Evolutionary conservation across 2,888 invertebrate species (phyloP).

Genomic region (Ligdia adustata): DNA sequence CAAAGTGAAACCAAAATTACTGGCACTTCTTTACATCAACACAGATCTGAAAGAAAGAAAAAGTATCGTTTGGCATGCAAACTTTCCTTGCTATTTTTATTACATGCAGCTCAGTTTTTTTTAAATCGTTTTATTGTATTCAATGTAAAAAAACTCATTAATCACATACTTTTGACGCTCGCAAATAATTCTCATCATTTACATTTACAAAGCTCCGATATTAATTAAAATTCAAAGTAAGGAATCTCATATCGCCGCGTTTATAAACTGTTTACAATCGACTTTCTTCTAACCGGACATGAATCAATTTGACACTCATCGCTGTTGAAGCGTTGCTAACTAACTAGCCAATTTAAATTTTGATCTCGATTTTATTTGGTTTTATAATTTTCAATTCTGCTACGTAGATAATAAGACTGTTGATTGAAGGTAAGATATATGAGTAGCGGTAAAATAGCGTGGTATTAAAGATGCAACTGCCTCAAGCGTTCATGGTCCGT

Average conservation of each 20-base stretch:
- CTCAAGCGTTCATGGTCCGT: constrained; percentile 17
- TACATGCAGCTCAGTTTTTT: no score
- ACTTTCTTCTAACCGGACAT: constrained; percentile 41
- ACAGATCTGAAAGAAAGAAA: no score
- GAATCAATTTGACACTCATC: constrained; percentile 40
- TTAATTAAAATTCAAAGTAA: no score
- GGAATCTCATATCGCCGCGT: constrained; percentile 4
- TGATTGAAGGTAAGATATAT: not conserved
- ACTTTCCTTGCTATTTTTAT: no score
- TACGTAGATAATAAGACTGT: not conserved
- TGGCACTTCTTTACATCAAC: no score
- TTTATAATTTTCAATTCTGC: constrained; percentile 7
- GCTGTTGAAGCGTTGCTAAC: constrained; percentile 37
- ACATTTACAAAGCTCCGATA: no score
- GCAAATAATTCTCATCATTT: no score
- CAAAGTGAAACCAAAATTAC: no score
- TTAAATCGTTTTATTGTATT: no score
- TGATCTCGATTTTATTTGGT: not conserved
- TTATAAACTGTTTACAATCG: constrained; percentile 14
- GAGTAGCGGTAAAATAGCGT: not conserved
- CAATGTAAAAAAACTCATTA: no score
- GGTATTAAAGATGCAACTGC: constrained; percentile 10
- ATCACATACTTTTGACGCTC: no score
- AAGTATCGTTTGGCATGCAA: no score
- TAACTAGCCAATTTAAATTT: constrained; percentile 24